Base-by-base conservation (phyloP, 2,113 vertebrate species). In the Pogonocichla stellata region DNA sequence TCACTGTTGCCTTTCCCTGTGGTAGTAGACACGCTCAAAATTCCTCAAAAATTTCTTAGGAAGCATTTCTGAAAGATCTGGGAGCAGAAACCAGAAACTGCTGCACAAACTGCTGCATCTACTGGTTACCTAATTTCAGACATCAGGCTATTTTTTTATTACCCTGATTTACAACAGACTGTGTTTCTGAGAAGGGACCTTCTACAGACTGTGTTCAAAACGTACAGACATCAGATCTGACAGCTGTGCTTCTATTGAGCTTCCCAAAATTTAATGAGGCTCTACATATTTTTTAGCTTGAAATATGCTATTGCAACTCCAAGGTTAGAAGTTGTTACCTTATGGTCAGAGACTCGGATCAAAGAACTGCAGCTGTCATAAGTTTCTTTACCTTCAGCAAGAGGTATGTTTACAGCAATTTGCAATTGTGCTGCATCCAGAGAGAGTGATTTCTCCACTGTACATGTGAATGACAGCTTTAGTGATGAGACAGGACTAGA, bases 401-500 rank as follows among this genome's bases (percentile, higher is more conserved):
- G 57, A 71, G 38, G 33, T 31, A 82, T 5, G 4, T 75, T 43
- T 69, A 56, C 40, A 82, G 45, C 10, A 83, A 19, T 47, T 78
- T 2, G 8, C 23, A 58, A 5, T 38, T 0, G 0, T 50, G 78
- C 36, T 57, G n/a, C 28, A 7, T 24, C 51, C 47, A 38, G 26
- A 73, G 47, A 48, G 8, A 0, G 1, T 43, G 60, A 15, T 42
- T 77, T 56, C 51, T 70, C 57, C 24, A 25, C 3, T 50, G 54
- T 33, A 11, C 18, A 5, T 28, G 33, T 81, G 61, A 94, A 48
- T 72, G 80, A 80, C 80, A 93, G 53, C 78, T 66, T 83, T 29
- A 72, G 53, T 87, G 69, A 94, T 71, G 92, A 92, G 71, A 78
- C 72, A 62, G 72, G 70, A 50, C 75, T 86, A 93, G 88, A 86